These are phyloP conservation scores for Spodoptera frugiperda DNA, from an alignment of 1,140 invertebrate genomes.

Conservation along the genomic window DNA sequence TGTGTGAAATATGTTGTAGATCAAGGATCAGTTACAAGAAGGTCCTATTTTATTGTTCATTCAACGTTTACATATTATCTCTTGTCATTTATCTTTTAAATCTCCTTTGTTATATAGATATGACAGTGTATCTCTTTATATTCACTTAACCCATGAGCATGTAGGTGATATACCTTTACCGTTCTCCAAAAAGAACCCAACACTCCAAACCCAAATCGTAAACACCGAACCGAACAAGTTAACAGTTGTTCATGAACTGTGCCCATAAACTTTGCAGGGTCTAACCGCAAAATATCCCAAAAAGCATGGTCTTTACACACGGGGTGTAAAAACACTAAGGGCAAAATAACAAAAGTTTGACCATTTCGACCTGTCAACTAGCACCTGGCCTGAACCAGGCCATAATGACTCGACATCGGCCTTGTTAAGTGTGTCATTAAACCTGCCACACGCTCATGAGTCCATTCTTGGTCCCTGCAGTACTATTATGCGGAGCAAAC, in stretches of 20 bases:
- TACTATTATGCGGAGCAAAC: conserved; percentile 9
- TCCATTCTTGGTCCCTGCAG: conserved; percentile 35
- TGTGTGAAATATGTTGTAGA: neutral
- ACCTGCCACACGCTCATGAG: conserved; percentile 10
- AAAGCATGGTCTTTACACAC: conserved; percentile 4
- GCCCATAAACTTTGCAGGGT: conserved; percentile 31
- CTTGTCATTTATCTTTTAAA: too few species aligned
- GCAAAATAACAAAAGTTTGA: conserved; percentile 33
- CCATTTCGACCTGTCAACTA: conserved; percentile 39
- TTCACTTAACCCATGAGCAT: too few species aligned
- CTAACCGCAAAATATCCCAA: conserved; percentile 19
- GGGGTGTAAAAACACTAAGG: conserved; percentile 11
- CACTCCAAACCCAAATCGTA: conserved; percentile 1
- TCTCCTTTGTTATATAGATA: too few species aligned
- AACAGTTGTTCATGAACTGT: conserved; percentile 1
- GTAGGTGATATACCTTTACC: too few species aligned
- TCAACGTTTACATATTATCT: too few species aligned
- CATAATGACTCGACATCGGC: conserved; percentile 22
- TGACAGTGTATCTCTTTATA: too few species aligned
- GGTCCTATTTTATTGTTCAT: too few species aligned
- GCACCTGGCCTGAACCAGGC: neutral
- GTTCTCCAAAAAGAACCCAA: conserved; percentile 15
- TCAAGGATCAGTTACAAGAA: neutral
- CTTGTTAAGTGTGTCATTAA: conserved; percentile 30
- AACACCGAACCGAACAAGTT: neutral